Base-by-base conservation (phyloP, 1,140 invertebrate species). In the Harpegnathos saltator region DNA sequence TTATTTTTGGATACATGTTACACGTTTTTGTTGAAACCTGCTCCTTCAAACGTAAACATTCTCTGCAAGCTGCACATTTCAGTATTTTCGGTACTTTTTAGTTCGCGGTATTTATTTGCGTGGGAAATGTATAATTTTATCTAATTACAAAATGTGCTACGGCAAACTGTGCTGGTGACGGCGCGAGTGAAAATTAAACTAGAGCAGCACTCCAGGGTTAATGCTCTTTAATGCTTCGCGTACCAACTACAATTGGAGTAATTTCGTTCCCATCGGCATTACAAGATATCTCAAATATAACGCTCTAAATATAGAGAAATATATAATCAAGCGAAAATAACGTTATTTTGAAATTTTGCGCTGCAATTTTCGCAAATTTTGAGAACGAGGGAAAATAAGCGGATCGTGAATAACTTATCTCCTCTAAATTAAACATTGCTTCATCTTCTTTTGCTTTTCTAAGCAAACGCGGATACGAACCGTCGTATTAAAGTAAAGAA, bases 221-320 rank as follows among this genome's bases (percentile, higher is more conserved):
- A 80, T 78, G 29, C 52, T 58, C 75, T 69, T 69, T 78, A 78
- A 68, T 29, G n/a, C 63, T 80, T 80, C 69, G 29, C 75, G 56
- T 22, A 19, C 33, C 52, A 58, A 71, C 38, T 78, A 78, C 33
- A 78, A 69, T 71, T 24, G 22, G 7, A 48, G 14, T 80, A 58
- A 58, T 71, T 59, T 80, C 44, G 33, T 58, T n/a, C 33, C n/a
- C 52, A 44, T 9, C n/a, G 14, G 33, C 24, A 50, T n/a, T 68
- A 68, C 24, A 48, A 80, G 69, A 69, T 69, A 48, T 78, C 44
- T 14, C 44, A 44, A 7, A 9, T 56, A 7, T 3, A 56, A 56
- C 17, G 24, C 22, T 58, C 38, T 26, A 69, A 58, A 58, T 44
- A 29, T 26, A 44, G 14, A 19, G 3, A 75, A 54, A 65, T 9